Conservation (phyloP, 2,797 vertebrate species). For the Scolopax bukidnonensis region DNA sequence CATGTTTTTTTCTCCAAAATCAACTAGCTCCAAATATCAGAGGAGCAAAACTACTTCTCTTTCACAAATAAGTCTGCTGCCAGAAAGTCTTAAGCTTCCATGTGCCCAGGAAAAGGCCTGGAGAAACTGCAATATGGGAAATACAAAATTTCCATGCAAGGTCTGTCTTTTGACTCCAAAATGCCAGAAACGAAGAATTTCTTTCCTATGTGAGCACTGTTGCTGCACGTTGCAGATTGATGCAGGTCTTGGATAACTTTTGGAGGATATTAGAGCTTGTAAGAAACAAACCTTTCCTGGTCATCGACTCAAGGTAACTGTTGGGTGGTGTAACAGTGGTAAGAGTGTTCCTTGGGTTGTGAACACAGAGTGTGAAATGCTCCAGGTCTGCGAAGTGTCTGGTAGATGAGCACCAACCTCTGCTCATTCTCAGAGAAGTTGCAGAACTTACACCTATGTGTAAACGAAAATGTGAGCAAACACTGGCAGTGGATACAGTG, state of each 20-base stretch:
- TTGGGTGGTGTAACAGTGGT: neutral
- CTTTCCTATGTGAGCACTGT: neutral
- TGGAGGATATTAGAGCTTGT: neutral
- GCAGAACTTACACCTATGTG: neutral
- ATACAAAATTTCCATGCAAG: neutral
- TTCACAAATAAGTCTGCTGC: neutral
- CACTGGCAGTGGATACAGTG: rapidly evolving
- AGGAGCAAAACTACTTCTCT: neutral
- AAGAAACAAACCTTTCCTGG: neutral
- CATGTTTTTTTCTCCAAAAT: neutral
- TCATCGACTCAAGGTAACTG: neutral
- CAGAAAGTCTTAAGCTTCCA: neutral
- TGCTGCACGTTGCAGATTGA: neutral
- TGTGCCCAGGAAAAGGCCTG: neutral
- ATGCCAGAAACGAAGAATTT: neutral
- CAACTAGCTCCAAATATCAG: neutral
- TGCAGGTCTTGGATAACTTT: neutral
- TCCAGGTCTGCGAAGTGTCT: neutral
- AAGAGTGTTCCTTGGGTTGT: neutral
- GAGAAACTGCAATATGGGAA: neutral
- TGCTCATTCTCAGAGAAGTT: neutral
- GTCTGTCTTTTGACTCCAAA: neutral
- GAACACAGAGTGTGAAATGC: neutral
- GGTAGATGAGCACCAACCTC: neutral
- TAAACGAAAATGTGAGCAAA: neutral